These are phyloP conservation scores for Antheraea pernyi DNA, from an alignment of 1,140 invertebrate genomes.

Conservation along the genomic window DNA sequence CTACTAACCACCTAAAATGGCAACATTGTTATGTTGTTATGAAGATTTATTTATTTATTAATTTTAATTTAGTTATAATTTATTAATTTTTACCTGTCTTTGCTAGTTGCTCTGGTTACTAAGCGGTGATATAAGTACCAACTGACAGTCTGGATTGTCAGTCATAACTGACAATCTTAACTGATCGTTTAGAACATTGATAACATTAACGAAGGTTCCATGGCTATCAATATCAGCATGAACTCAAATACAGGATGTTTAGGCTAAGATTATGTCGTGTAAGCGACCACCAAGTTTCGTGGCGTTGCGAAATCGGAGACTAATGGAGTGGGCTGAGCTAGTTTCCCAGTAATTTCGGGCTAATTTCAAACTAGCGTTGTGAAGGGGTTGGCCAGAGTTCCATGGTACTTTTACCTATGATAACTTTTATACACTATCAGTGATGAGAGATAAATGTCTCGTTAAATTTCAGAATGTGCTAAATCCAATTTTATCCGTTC, in stretches of 20 bases:
- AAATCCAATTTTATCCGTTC: too few species aligned
- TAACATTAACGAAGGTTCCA: background rate
- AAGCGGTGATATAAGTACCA: too few species aligned
- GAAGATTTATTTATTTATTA: too few species aligned
- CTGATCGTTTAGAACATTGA: background rate
- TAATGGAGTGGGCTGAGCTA: background rate
- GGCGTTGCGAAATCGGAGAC: background rate
- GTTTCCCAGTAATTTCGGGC: background rate
- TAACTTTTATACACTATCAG: too few species aligned
- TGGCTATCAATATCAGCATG: background rate
- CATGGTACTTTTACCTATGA: background rate
- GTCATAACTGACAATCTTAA: background rate
- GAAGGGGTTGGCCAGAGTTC: background rate
- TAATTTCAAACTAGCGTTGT: background rate
- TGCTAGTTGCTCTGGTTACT: too few species aligned
- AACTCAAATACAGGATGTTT: constrained; percentile 17
- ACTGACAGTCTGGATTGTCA: too few species aligned
- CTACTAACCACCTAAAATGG: too few species aligned
- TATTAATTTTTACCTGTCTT: too few species aligned
- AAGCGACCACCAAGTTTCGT: background rate
- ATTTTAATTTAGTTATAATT: too few species aligned
- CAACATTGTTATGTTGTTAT: too few species aligned
- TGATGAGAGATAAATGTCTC: too few species aligned
- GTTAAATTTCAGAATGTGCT: too few species aligned
- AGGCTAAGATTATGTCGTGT: constrained; percentile 13